Base-by-base conservation (phyloP, 2,888 invertebrate species). In the Byasa hedistus region DNA sequence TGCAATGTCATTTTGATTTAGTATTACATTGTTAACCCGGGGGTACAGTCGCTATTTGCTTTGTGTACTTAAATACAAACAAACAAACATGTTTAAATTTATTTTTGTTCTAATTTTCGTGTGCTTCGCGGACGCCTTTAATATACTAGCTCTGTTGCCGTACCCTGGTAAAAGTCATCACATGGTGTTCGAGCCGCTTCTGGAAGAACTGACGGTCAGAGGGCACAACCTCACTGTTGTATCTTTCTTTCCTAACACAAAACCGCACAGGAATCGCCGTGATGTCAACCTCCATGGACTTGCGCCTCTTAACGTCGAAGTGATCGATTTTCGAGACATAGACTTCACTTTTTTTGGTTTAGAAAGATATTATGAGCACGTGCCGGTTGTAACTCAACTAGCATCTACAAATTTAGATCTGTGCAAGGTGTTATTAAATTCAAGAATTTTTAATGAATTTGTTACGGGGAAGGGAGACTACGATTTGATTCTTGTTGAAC, bases 91-190 rank as follows among this genome's bases (percentile, higher is more conserved):
- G 63, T 63, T 21, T 21, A 52, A 21, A 22, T 2, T 12, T 1
- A 8, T 52, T 21, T 52, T 19, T 27, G 27, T 61, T 36, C 61
- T 57, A 8, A 52, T 55, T 44, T 61, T 24, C 17, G 21, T 27
- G 44, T 63, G 36, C 22, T 39, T 62, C 52, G 24, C 56, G 2
- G 69, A 76, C 21, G 72, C 76, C 57, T 81, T 76, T 59, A 79
- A 75, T 57, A 87, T 92, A 56, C 76, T 93, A 10, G 89, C 83
- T 17, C 69, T 89, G 1, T 83, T 93, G 51, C 85, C 87, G 2
- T 89, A 92, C 68, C 78, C 82, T 0, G 92, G 92, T 0, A 90
- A 88, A 66, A 93, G 93, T 63, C 93, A 93, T 70, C 86, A 91
- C 69, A 83, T 86, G 71, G 87, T 92, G 3, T 92, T 92, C 69